phyloP scores from a whole-genome alignment of 2,888 invertebrate species.

The Psylliodes chrysocephalus region DNA sequence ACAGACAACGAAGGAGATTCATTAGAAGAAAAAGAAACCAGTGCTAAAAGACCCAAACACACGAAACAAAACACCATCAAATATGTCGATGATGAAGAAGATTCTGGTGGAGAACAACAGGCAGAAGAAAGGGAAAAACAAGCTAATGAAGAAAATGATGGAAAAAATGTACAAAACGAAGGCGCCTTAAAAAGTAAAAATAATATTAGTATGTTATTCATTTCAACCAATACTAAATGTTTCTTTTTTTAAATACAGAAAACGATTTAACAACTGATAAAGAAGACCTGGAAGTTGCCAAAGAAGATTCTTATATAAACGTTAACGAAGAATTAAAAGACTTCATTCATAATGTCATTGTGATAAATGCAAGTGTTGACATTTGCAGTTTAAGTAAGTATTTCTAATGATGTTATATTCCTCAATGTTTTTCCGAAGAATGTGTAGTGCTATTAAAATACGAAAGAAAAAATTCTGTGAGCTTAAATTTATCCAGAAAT shows the following conservation, averaged over 20 bases:
- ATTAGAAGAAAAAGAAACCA: constrained; percentile 59
- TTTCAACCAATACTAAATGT: constrained; percentile 7
- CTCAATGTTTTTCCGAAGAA: too few species aligned
- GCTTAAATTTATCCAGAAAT: too few species aligned
- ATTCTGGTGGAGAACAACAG: constrained; percentile 23
- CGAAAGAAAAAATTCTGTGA: too few species aligned
- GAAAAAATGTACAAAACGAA: constrained; percentile 34
- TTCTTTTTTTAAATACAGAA: constrained; percentile 19
- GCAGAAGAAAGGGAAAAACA: constrained; percentile 34
- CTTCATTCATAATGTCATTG: constrained; percentile 72
- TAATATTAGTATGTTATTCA: constrained; percentile 32
- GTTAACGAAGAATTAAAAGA: constrained; percentile 52
- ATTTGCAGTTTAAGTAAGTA: constrained; percentile 58
- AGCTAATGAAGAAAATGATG: constrained; percentile 36
- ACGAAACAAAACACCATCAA: constrained; percentile 60
- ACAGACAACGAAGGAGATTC: constrained; percentile 57
- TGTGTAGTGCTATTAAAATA: too few species aligned
- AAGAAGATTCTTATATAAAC: constrained; percentile 29
- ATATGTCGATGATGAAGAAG: constrained; percentile 58
- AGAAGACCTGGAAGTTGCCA: constrained; percentile 9
- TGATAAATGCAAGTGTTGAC: constrained; percentile 79
- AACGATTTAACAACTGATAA: constrained; percentile 12
- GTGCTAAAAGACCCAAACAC: constrained; percentile 47
- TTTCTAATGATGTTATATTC: too few species aligned
- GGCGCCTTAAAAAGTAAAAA: constrained; percentile 35